These are phyloP conservation scores for Nothoprocta pentlandii DNA, from an alignment of 2,113 vertebrate genomes.

Conservation along the genomic window DNA sequence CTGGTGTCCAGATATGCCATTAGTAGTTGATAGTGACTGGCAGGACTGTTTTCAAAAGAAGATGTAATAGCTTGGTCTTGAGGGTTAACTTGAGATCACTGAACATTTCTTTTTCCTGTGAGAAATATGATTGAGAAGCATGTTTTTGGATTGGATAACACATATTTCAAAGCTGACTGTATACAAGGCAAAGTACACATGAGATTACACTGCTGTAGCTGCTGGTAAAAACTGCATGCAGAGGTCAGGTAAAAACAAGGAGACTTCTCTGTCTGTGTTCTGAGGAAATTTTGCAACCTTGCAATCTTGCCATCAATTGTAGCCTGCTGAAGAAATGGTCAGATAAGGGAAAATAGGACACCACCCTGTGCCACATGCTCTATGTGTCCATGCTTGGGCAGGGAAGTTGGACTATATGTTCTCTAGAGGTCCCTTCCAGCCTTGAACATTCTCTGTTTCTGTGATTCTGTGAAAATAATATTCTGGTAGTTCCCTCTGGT, in stretches of 20 bases:
- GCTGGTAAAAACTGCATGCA: background rate
- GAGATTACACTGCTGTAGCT: background rate
- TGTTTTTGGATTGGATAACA: background rate
- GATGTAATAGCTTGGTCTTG: background rate
- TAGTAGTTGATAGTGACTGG: background rate
- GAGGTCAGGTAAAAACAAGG: background rate
- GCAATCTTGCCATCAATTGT: background rate
- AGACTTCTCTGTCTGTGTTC: background rate
- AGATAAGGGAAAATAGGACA: background rate
- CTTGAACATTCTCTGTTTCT: no score
- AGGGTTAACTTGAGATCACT: background rate
- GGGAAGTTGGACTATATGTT: no score
- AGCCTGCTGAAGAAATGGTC: background rate
- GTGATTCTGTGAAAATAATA: background rate
- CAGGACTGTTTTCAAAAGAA: background rate
- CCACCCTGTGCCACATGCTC: no score
- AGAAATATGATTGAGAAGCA: background rate
- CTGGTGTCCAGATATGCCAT: background rate
- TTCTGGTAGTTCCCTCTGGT: background rate
- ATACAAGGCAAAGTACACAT: background rate
- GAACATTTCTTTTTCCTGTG: background rate
- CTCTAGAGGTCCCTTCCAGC: no score
- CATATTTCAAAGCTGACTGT: background rate
- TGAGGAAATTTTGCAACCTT: background rate
- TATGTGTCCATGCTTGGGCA: no score